Evolutionary conservation across 2,888 invertebrate species (phyloP), one percentile per base, ranked within the genome.

Genomic region (Xiphydria camelus): DNA sequence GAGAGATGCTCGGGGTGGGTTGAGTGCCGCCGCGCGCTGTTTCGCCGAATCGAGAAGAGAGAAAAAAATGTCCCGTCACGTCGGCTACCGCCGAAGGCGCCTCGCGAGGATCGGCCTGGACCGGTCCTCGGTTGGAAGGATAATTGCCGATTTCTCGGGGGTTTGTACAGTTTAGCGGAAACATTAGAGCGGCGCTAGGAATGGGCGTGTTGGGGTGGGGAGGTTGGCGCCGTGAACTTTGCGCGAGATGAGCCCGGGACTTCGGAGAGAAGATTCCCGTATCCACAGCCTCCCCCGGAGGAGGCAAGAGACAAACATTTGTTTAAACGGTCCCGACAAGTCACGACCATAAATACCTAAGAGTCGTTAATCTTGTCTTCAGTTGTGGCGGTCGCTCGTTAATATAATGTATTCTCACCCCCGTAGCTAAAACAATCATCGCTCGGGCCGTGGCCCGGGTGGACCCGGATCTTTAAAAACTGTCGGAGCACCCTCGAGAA

Each of bases 321-420:
- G 66, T 68, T 68, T 62, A 68, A 68, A 66, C 58, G 62, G 60
- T 54, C 54, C 59, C 60, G 61, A 57, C 67, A 59, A 64, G 64
- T 66, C 66, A 59, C 52, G 60, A 56, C 44, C 62, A 49, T 66
- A 62, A 67, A 65, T 68, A 64, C 53, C 57, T 54, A 45, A 41
- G 42, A 51, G 53, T 68, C 68, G 68, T 68, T 68, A 66, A 68
- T 68, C 68, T 64, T 67, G 55, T 55, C 56, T 57, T 57, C 49
- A 49, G 55, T 45, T 48, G 51, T 45, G 51, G 55, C 52, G 58
- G 47, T 53, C 45, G 49, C 57, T 67, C 61, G 65, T 66, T 68
- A 62, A 63, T 61, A 59, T 67, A 65, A 66, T 63, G 63, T 66
- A 65, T 66, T 63, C 62, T 66, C 65, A 65, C 67, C 65, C 66